Evolutionary conservation across 2,888 invertebrate species (phyloP).

Genomic region (Tachina grossa): DNA sequence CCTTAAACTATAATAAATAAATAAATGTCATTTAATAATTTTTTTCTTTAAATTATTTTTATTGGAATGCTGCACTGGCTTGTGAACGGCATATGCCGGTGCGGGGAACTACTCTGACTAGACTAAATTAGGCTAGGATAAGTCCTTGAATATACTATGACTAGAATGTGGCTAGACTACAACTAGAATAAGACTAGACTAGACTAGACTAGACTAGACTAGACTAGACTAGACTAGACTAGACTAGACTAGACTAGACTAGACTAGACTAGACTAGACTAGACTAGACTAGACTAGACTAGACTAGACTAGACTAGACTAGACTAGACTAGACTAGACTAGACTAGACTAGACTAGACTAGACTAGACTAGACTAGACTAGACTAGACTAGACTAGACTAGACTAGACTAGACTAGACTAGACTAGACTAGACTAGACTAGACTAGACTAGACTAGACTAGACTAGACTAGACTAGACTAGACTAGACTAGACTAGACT

Average conservation of each 20-base stretch:
- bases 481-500: no score
- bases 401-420: no score
- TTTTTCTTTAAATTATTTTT: neutral
- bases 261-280: no score
- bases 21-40: conserved; percentile 36
- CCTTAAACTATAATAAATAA: conserved; percentile 43
- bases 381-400: no score
- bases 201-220: neutral
- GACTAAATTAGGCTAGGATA: neutral
- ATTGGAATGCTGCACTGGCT: neutral
- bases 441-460: no score
- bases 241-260: neutral
- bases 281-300: no score
- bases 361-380: no score
- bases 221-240: neutral
- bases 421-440: no score
- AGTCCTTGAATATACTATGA: neutral
- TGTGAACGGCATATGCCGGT: neutral
- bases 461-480: no score
- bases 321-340: no score
- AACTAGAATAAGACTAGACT: neutral
- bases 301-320: no score
- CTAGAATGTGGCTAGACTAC: neutral
- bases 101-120: neutral
- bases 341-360: no score